phyloP scores from a whole-genome alignment of 2,113 vertebrate species.

The Agapornis roseicollis region DNA sequence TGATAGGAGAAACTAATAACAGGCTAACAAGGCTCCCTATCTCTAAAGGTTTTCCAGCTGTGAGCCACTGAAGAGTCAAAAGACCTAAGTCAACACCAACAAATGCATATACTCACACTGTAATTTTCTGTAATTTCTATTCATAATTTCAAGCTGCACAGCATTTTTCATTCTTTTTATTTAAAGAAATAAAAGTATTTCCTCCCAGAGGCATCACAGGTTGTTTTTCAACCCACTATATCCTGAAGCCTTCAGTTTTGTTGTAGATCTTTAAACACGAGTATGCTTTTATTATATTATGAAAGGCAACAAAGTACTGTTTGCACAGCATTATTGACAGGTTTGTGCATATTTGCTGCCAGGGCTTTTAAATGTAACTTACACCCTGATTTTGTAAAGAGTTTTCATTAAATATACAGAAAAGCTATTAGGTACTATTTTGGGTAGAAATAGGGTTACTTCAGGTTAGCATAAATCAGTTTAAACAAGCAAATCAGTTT shows the following conservation, averaged over 20 bases:
- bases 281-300: neutral
- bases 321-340: neutral
- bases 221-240: neutral
- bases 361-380: neutral
- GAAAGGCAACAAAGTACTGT: neutral
- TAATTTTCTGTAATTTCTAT: conserved; percentile 26
- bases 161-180: neutral
- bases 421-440: neutral
- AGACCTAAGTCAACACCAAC: conserved; percentile 29
- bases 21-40: conserved; percentile 39
- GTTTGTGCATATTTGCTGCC: neutral
- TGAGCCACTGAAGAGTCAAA: conserved; percentile 33
- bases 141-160: neutral
- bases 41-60: conserved; percentile 57
- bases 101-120: neutral
- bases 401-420: neutral
- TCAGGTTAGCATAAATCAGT: neutral
- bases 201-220: neutral
- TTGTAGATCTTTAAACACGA: neutral
- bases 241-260: neutral
- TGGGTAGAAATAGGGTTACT: neutral
- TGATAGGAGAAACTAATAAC: conserved; percentile 58
- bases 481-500: neutral
- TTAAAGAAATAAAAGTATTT: conserved; percentile 12
- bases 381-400: neutral